Conservation (phyloP, 2,797 vertebrate species). For the Sorex maritimensis region DNA sequence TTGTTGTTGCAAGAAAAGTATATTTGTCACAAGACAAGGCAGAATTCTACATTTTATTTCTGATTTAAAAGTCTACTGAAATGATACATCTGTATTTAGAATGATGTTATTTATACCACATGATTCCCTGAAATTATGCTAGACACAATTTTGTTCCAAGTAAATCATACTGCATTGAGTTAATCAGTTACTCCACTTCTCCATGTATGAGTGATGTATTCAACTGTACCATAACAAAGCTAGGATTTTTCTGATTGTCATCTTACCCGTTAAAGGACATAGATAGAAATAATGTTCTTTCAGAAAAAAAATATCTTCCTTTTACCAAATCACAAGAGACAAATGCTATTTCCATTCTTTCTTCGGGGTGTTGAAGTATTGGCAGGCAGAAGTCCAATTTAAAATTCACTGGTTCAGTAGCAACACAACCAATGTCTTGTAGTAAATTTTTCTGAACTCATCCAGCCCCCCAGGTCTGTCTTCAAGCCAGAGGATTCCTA, state of each 20-base stretch:
- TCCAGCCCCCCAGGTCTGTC: neutral
- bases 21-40: neutral
- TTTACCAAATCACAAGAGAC: neutral
- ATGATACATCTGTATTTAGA: neutral
- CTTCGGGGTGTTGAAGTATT: conserved; percentile 43
- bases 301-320: neutral
- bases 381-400: conserved; percentile 15
- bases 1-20: neutral
- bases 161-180: neutral
- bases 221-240: neutral
- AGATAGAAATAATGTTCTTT: conserved; percentile 19
- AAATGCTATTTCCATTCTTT: neutral
- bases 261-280: neutral
- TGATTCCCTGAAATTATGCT: neutral
- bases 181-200: neutral
- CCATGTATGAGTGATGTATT: neutral
- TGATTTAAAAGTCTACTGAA: neutral
- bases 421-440: neutral
- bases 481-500: neutral
- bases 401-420: neutral
- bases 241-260: neutral
- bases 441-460: conserved; percentile 21
- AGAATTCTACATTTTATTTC: neutral
- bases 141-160: neutral
- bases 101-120: neutral